These are phyloP conservation scores for Triops longicaudatus DNA, from an alignment of 1,140 invertebrate genomes.

Conservation along the genomic window DNA sequence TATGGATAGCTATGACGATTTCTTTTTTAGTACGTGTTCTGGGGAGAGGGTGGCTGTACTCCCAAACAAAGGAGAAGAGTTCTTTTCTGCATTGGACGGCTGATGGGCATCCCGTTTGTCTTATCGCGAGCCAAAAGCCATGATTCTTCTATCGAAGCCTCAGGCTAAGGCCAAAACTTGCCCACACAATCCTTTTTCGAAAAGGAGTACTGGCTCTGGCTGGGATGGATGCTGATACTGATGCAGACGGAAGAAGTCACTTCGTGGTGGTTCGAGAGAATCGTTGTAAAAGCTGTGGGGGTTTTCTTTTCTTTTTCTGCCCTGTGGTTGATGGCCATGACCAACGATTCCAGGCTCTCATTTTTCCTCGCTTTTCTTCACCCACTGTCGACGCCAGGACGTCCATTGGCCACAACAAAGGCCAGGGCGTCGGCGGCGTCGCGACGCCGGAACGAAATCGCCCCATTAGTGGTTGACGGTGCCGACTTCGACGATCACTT, in stretches of 20 bases:
- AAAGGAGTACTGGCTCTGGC: not conserved
- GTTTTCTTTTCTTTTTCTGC: not conserved
- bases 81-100: conserved; percentile 10
- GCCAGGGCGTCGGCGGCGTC: conserved; percentile 8
- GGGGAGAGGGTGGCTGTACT: not conserved
- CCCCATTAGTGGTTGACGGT: conserved; percentile 8
- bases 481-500: conserved; percentile 10
- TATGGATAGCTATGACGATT: not conserved
- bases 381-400: conserved; percentile 11
- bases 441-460: conserved; percentile 13
- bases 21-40: not conserved
- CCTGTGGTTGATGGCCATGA: conserved; percentile 1
- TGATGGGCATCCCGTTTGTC: conserved; percentile 14
- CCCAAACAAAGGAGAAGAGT: not conserved
- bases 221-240: not conserved
- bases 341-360: conserved; percentile 8
- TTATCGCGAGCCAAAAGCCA: not conserved
- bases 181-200: not conserved
- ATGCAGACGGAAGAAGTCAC: not conserved
- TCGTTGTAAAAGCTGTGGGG: not conserved
- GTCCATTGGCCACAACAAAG: conserved; percentile 14
- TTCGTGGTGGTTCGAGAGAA: not conserved
- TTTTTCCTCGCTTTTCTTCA: conserved; percentile 15
- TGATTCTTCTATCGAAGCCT: not conserved
- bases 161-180: not conserved